These are phyloP conservation scores for Lichenostomus cassidix DNA, from an alignment of 2,113 vertebrate species.

Conservation along the genomic window DNA sequence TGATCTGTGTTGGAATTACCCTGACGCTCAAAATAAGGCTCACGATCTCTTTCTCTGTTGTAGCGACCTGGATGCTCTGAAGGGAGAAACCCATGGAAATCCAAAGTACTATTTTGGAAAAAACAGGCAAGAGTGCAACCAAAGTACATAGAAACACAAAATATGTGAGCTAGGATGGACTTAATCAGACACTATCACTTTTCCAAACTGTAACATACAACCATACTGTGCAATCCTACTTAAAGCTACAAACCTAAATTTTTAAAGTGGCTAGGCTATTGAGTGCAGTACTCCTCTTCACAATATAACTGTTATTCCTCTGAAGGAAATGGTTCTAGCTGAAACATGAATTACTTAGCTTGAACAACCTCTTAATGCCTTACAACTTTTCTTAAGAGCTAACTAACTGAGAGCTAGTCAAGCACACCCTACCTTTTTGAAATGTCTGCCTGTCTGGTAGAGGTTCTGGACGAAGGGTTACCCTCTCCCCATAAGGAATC, in stretches of 20 bases:
- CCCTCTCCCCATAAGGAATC: slow-evolving; percentile 93
- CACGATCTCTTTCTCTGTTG: slow-evolving; percentile 84
- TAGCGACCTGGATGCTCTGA: slow-evolving; percentile 87
- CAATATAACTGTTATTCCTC: neutral
- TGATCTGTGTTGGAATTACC: slow-evolving; percentile 84
- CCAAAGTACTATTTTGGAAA: neutral
- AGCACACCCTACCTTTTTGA: slow-evolving; percentile 84
- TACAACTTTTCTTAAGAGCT: neutral
- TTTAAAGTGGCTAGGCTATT: neutral
- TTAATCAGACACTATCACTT: neutral
- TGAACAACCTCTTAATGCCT: neutral
- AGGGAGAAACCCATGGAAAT: slow-evolving; percentile 14
- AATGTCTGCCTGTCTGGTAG: slow-evolving; percentile 82
- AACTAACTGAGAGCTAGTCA: neutral
- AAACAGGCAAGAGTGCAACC: neutral
- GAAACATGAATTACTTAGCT: neutral
- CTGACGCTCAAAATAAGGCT: slow-evolving; percentile 87
- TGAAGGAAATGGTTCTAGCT: neutral
- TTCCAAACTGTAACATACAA: neutral
- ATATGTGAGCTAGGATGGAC: neutral
- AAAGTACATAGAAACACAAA: neutral
- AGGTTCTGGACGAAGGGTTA: slow-evolving; percentile 91
- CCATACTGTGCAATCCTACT: neutral
- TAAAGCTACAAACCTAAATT: neutral
- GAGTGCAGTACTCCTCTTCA: neutral